These are phyloP conservation scores for Phenganax subtilis DNA, from an alignment of 92 coral and sea anemone species.

Conservation along the genomic window DNA sequence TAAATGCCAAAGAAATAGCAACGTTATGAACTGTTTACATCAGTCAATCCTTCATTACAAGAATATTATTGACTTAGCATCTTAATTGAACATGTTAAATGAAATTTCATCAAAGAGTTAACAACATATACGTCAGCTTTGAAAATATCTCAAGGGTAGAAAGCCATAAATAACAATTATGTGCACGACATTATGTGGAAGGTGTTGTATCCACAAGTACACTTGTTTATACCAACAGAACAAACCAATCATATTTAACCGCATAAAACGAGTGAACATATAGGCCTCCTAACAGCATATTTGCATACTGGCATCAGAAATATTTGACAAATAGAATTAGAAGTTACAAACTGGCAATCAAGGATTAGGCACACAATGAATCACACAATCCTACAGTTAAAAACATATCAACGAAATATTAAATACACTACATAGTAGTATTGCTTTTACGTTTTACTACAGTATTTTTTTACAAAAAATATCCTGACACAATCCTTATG, in stretches of 20 bases:
- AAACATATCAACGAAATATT: too few species aligned
- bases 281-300: background rate
- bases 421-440: too few species aligned
- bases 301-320: background rate
- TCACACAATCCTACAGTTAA: too few species aligned
- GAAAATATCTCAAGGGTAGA: too few species aligned
- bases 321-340: too few species aligned
- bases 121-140: background rate
- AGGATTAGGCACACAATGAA: too few species aligned
- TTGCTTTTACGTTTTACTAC: too few species aligned
- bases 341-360: too few species aligned
- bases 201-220: background rate
- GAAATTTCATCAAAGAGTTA: background rate
- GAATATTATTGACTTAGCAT: constrained; percentile 8
- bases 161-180: too few species aligned
- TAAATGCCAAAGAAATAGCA: background rate
- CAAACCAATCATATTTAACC: background rate
- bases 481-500: too few species aligned
- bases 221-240: background rate
- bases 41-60: background rate
- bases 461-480: too few species aligned
- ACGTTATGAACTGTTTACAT: constrained; percentile 24
- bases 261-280: background rate
- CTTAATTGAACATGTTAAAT: constrained; percentile 28
- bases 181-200: too few species aligned